These are phyloP conservation scores for Nasonia vitripennis DNA, from an alignment of 1,140 invertebrate genomes.

Conservation along the genomic window DNA sequence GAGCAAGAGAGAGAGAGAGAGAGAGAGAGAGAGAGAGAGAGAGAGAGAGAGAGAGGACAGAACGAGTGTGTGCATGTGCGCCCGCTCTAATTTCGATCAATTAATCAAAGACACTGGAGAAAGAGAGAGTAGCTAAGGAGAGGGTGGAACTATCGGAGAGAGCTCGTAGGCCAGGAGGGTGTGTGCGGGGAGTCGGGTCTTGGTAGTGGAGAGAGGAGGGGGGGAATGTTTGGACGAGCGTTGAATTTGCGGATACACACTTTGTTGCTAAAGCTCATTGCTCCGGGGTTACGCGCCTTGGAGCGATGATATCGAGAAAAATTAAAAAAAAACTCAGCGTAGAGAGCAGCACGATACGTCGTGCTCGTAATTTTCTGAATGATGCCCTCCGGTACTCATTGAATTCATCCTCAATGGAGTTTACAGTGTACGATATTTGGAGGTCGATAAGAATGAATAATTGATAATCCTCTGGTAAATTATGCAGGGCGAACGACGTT, in stretches of 20 bases:
- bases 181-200: not conserved
- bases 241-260: not conserved
- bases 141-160: not conserved
- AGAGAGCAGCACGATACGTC: too few relatives aligned
- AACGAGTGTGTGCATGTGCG: slow-evolving; percentile 17
- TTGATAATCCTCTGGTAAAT: not conserved
- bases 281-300: too few relatives aligned
- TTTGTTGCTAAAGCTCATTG: not conserved
- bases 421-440: not conserved
- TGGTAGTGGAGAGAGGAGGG: too few relatives aligned
- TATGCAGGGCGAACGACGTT: not conserved
- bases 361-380: too few relatives aligned
- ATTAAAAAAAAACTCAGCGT: too few relatives aligned
- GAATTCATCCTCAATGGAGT: not conserved
- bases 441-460: not conserved
- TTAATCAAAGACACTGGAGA: slow-evolving; percentile 57
- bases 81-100: slow-evolving; percentile 63
- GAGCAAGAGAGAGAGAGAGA: too few relatives aligned
- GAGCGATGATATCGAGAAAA: too few relatives aligned
- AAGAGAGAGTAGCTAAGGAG: not conserved
- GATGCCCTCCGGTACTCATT: not conserved
- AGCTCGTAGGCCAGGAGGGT: not conserved
- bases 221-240: not conserved
- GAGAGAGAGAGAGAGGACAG: not conserved
- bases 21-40: not conserved